A percentile compares a stretch with the other conserved stretches of the same genome.
Conservation (phyloP, 2,888 invertebrate genomes). For the Quadroppia sp. region DNA sequence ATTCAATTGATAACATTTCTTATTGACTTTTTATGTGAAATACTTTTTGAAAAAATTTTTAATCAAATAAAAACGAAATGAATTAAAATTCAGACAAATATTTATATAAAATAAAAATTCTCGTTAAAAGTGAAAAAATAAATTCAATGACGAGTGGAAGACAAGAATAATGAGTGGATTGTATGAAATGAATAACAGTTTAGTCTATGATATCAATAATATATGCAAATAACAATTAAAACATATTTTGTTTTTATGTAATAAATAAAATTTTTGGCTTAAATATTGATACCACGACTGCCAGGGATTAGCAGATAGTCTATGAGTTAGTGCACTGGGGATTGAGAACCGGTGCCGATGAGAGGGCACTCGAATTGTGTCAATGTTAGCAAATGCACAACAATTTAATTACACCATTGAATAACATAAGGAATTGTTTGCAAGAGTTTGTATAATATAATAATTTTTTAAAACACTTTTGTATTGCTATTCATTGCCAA, state of each 20-base stretch:
- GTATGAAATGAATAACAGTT: no score
- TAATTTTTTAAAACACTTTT: neutral
- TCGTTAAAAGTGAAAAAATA: neutral
- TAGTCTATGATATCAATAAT: no score
- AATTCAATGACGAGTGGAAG: neutral
- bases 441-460: no score
- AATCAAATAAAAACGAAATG: neutral
- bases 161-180: no score
- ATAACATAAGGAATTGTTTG: no score
- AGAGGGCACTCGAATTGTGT: neutral
- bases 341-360: neutral
- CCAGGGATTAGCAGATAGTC: neutral
- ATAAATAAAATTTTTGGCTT: neutral
- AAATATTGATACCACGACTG: neutral
- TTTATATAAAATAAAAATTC: neutral
- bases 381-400: constrained; percentile 27
- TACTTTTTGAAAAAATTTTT: no score
- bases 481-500: constrained; percentile 16
- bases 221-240: no score
- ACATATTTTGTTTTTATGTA: neutral
- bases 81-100: neutral
- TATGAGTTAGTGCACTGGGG: neutral
- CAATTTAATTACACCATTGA: constrained; percentile 7
- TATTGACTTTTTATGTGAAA: no score
- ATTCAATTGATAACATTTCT: no score